Evolutionary conservation across 2,888 invertebrate genomes (phyloP).

Genomic region (Pterostichus madidus): DNA sequence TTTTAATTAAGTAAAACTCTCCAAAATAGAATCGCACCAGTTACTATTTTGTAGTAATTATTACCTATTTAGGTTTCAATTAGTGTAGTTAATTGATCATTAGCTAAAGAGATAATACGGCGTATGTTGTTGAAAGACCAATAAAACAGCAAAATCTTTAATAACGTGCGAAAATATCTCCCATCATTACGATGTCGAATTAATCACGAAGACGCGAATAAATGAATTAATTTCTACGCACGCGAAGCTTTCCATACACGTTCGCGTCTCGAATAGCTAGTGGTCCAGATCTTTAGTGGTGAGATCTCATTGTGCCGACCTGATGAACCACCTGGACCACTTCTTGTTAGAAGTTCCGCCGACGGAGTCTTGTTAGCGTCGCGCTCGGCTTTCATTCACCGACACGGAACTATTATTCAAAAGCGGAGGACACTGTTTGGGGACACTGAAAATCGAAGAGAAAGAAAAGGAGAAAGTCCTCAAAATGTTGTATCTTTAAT

Average conservation of each 20-base stretch:
- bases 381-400: slow-evolving; percentile 9
- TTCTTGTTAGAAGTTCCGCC: slow-evolving; percentile 41
- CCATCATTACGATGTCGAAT: slow-evolving; percentile 8
- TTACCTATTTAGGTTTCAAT: neutral
- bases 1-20: no score
- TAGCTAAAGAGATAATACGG: neutral
- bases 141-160: neutral
- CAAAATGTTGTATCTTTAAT: no score
- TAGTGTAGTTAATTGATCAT: neutral
- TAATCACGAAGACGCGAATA: slow-evolving; percentile 11
- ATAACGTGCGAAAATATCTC: slow-evolving; percentile 18
- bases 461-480: neutral
- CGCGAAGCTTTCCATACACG: slow-evolving; percentile 6
- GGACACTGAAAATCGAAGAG: neutral
- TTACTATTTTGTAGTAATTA: slow-evolving; percentile 5
- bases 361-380: slow-evolving; percentile 35
- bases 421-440: neutral
- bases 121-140: no score
- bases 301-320: slow-evolving; percentile 25
- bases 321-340: slow-evolving; percentile 6
- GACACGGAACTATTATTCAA: slow-evolving; percentile 1
- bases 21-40: neutral
- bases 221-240: slow-evolving; percentile 29
- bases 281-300: neutral
- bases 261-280: neutral